Percentiles rank a stretch among this genome's conserved stretches.
These are phyloP conservation scores for Chlorodrepanis virens DNA, from an alignment of 2,113 vertebrate genomes.

Conservation along the genomic window DNA sequence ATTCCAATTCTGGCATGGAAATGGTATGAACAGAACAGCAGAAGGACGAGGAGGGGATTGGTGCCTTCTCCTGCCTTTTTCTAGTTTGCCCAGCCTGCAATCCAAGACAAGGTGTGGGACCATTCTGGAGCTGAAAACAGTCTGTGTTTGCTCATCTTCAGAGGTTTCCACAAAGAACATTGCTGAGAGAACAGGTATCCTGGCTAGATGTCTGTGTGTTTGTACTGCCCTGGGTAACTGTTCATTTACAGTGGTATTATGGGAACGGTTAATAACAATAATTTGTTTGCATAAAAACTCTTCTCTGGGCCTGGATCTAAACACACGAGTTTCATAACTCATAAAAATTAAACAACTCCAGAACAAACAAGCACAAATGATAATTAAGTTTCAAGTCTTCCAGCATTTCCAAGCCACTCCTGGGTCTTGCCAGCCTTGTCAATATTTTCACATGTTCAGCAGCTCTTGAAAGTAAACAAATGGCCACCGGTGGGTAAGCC, in stretches of 20 bases:
- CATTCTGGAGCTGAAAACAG: background rate
- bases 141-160: background rate
- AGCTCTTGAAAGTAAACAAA: slow-evolving; percentile 20
- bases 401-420: background rate
- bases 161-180: background rate
- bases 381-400: slow-evolving; percentile 8
- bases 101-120: background rate
- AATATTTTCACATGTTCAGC: slow-evolving; percentile 29
- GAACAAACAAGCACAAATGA: background rate
- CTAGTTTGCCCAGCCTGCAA: background rate
- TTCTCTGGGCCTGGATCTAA: background rate
- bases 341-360: slow-evolving; percentile 10
- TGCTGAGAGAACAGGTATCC: background rate
- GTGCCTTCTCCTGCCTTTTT: background rate
- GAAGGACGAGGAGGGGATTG: background rate
- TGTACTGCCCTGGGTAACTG: background rate
- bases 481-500: background rate
- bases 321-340: background rate
- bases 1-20: background rate
- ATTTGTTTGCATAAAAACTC: slow-evolving; percentile 16
- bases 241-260: background rate
- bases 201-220: background rate
- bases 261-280: slow-evolving; percentile 23
- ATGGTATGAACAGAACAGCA: background rate
- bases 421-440: background rate